Percentiles rank a stretch among this genome's conserved stretches.
Evolutionary conservation across 2,113 vertebrate genomes (phyloP).

Genomic region (Galeopterus variegatus): DNA sequence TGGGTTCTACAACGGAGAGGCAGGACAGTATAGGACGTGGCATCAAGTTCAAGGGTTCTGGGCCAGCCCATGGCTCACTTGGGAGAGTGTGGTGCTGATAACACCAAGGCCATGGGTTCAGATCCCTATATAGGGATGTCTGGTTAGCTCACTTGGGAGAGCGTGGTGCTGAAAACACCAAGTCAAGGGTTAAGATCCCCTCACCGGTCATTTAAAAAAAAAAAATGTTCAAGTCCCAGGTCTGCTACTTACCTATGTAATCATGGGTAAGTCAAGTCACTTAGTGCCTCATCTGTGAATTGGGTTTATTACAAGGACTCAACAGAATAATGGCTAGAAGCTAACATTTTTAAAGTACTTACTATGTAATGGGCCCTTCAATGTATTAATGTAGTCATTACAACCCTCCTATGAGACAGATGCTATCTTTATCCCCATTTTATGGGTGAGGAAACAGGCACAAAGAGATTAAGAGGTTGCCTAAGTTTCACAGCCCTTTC

Average conservation of each 20-base stretch:
- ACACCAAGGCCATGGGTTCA: too few species aligned
- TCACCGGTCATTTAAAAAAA: too few species aligned
- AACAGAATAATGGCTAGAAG: not conserved
- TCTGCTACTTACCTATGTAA: not conserved
- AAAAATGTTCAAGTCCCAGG: not conserved
- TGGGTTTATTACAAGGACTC: not conserved
- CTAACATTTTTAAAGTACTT: slow-evolving; percentile 13
- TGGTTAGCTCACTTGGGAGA: too few species aligned
- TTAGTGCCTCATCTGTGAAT: not conserved
- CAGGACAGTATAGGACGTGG: not conserved
- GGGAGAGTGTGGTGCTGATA: too few species aligned
- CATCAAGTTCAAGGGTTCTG: not conserved
- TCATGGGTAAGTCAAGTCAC: not conserved
- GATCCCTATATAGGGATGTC: too few species aligned
- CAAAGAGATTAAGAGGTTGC: not conserved
- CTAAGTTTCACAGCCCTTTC: not conserved
- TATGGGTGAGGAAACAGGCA: not conserved
- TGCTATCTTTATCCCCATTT: not conserved
- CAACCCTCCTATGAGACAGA: not conserved
- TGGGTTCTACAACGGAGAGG: not conserved
- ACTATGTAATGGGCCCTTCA: not conserved
- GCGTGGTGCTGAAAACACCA: too few species aligned
- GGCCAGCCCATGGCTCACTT: too few species aligned
- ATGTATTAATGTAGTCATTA: not conserved
- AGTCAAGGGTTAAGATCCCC: too few species aligned